Evolutionary conservation across 2,113 vertebrate genomes (phyloP), one percentile per base, ranked within the genome.

Genomic region (Neofelis nebulosa): DNA sequence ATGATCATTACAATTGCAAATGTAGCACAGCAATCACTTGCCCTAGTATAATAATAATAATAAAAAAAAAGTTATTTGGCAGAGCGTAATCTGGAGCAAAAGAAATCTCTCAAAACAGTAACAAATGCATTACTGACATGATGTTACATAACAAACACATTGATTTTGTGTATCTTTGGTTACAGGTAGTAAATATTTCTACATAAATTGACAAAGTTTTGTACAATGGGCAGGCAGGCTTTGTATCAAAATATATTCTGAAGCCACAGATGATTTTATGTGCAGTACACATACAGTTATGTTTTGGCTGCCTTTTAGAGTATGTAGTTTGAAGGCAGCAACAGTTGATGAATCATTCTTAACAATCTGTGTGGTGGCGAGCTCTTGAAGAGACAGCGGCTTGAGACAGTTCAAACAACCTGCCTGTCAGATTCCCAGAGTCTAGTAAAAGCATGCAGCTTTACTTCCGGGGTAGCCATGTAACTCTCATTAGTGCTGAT

Each of bases 151-250:
- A 86, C 84, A 88, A n/a, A 93, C 65, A 50, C 45, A 66, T 29
- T 91, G 69, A 92, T 96, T 96, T 92, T 95, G 41, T 94, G 71
- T 92, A 41, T 96, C 90, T 97, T 52, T 89, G 31, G 81, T 91
- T 94, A 84, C 69, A 97, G 92, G 90, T 96, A 79, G 88, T 96
- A 97, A 96, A 94, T 97, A 98, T 97, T 98, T 96, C 96, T 86
- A 91, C 92, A 94, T 73, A 68, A 94, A 96, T 68, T 91, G 87
- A 85, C 55, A 88, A 94, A 68, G 57, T 94, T 94, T 88, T 92
- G 90, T 92, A 88, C 16, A 96, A 50, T 95, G 61, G 84, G 48
- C 90, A 90, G 57, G 71, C 87, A 94, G 38, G 50, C 48, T 81
- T 97, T 92, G 69, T 92, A 66, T 87, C 85, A 38, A 76, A 95